Evolutionary conservation across 2,888 invertebrate genomes (phyloP).

Genomic region (Blera fallax): DNA sequence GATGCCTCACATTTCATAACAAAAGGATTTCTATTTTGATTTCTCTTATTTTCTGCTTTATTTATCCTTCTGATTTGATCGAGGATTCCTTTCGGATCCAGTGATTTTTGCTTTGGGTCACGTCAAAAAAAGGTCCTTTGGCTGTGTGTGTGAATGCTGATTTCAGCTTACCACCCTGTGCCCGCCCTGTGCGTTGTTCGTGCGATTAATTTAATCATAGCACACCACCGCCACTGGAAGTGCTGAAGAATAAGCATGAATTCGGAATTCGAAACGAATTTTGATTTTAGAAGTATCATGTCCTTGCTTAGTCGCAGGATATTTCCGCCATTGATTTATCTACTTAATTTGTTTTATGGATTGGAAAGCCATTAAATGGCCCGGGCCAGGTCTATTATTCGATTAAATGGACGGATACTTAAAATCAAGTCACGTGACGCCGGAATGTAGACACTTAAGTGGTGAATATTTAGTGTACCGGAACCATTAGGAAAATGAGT

Average conservation of each 20-base stretch:
- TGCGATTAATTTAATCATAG: not conserved
- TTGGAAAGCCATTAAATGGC: not conserved
- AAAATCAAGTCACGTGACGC: not conserved
- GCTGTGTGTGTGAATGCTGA: not conserved
- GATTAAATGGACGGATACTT: not conserved
- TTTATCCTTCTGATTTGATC: not conserved
- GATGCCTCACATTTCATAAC: not conserved
- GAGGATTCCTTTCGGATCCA: not conserved
- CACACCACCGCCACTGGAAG: not conserved
- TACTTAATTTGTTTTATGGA: not conserved
- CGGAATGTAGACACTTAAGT: not conserved
- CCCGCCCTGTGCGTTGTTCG: not conserved
- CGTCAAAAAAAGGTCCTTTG: not conserved
- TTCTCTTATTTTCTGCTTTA: not conserved
- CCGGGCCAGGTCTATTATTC: not conserved
- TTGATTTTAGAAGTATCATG: not conserved
- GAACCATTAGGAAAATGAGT: not conserved
- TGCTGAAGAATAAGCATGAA: not conserved
- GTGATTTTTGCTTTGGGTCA: not conserved
- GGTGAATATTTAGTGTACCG: not conserved
- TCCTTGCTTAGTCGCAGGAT: not conserved
- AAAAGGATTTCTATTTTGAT: not conserved
- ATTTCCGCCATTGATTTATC: not conserved
- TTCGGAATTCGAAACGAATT: not conserved
- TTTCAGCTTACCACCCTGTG: not conserved